A percentile compares a stretch with the other conserved stretches of the same genome.
phyloP scores from a whole-genome alignment of 2,888 invertebrate genomes.

The Nesidiocoris tenuis region DNA sequence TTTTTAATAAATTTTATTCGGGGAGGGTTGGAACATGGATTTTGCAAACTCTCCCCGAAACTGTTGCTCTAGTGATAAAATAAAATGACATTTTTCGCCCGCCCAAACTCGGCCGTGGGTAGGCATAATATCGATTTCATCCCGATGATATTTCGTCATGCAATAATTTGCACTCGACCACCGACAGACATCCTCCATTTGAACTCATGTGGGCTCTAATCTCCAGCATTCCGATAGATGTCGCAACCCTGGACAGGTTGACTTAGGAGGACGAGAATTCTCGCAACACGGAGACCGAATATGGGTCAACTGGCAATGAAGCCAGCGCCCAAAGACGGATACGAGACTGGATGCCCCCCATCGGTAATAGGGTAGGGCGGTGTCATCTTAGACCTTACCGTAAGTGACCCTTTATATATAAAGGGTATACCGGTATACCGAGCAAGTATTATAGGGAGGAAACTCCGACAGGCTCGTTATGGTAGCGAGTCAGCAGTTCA shows the following conservation, averaged over 20 bases:
- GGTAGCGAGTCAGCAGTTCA: too few relatives aligned
- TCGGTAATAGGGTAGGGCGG: not conserved
- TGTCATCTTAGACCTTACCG: not conserved
- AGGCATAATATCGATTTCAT: too few relatives aligned
- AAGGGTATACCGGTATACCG: not conserved
- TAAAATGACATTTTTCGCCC: too few relatives aligned
- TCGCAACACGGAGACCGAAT: not conserved
- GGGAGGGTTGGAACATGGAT: too few relatives aligned
- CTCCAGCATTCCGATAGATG: not conserved
- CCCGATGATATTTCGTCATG: too few relatives aligned
- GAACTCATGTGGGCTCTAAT: not conserved
- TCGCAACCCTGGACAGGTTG: not conserved
- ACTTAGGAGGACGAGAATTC: not conserved
- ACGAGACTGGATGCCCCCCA: not conserved
- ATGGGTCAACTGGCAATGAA: not conserved
- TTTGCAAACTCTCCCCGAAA: too few relatives aligned
- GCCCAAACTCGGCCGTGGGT: too few relatives aligned
- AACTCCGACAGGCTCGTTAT: not conserved
- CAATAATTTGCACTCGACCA: too few relatives aligned
- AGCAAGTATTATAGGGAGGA: too few relatives aligned
- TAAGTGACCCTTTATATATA: not conserved
- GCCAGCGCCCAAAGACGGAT: not conserved
- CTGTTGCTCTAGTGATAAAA: too few relatives aligned
- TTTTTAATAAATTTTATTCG: too few relatives aligned
- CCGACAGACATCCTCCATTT: too few relatives aligned